Evolutionary conservation across 2,888 invertebrate species (phyloP).

Genomic region (Zygaena filipendulae): DNA sequence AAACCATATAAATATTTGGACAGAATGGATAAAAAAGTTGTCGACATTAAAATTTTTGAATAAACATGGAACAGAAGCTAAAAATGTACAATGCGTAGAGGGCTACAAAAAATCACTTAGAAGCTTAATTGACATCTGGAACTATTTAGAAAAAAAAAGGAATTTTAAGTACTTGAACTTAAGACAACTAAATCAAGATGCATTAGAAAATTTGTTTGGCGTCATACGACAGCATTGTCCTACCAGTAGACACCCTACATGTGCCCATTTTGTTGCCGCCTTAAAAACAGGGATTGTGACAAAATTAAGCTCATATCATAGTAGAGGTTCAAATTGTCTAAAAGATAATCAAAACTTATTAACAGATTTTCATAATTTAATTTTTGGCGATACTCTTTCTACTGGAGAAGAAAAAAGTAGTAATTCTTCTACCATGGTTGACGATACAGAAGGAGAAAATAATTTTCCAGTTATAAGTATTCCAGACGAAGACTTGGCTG

Average conservation of each 20-base stretch:
- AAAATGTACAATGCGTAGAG: constrained; percentile 8
- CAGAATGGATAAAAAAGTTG: constrained; percentile 7
- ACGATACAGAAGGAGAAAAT: neutral
- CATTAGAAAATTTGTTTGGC: constrained; percentile 13
- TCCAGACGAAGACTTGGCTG: neutral
- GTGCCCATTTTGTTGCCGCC: constrained; percentile 5
- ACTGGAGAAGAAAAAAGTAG: neutral
- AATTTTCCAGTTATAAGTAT: neutral
- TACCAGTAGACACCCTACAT: constrained; percentile 9
- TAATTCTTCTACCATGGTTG: too few species aligned
- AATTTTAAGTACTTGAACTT: constrained; percentile 11
- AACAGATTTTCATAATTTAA: neutral
- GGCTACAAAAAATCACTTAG: constrained; percentile 7
- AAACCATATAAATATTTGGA: constrained; percentile 9
- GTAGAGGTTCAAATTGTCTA: neutral
- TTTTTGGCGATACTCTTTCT: neutral
- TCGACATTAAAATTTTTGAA: constrained; percentile 7
- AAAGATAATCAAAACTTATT: neutral
- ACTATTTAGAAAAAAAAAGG: neutral
- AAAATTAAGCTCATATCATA: constrained; percentile 3
- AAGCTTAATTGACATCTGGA: constrained; percentile 8
- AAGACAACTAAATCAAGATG: constrained; percentile 12
- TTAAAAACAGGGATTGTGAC: constrained; percentile 3
- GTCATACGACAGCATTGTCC: constrained; percentile 11
- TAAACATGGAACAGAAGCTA: constrained; percentile 1